Base-by-base conservation (phyloP, 1,140 invertebrate genomes). In the Cryptotermes secundus region DNA sequence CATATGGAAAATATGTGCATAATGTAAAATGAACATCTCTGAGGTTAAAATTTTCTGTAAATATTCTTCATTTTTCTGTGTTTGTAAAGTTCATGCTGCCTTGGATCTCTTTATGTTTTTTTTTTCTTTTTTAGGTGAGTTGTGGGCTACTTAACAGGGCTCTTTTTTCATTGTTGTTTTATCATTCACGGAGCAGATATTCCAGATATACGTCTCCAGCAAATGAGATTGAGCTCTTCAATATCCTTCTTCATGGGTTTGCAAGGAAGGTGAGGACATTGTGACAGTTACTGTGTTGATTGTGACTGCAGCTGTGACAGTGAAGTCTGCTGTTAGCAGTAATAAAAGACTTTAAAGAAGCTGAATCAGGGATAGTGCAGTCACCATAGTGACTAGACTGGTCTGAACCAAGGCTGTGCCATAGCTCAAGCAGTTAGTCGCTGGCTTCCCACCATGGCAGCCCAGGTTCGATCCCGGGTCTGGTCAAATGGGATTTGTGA, bases 191-290 rank as follows among this genome's bases (percentile, higher is more conserved):
- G 86, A 88, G 88, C 72, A 89, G 87, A 38, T 89, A 88, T 79
- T 85, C 83, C 81, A 82, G 84, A 38, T 87, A 88, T 12, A 86
- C 88, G 85, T 88, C 89, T 4, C 88, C 88, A 84, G 87, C 92
- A 35, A 90, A 87, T 83, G 89, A 91, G 87, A 88, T 93, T 16
- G 89, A 89, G 86, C 87, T 95, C 35, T 95, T 93, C 87, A 95
- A 95, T 87, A 91, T 92, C 36, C 81, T 96, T 3, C 86, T 96
- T 80, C 93, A 93, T 86, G 93, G 92, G 80, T 95, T 92, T 89
- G 93, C 94, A 19, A 88, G 87, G 72, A 91, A 90, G 83, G 91
- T 87, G 59, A 22, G 36, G 49, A 22, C 45, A 16, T 49, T 19
- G 16, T 42, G 16, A 42, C 38, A 42, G 9, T 42, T 42, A 42